A percentile compares a stretch with the other conserved stretches of the same genome.
Evolutionary conservation across 2,797 vertebrate genomes (phyloP).

Genomic region (Fringilla coelebs): DNA sequence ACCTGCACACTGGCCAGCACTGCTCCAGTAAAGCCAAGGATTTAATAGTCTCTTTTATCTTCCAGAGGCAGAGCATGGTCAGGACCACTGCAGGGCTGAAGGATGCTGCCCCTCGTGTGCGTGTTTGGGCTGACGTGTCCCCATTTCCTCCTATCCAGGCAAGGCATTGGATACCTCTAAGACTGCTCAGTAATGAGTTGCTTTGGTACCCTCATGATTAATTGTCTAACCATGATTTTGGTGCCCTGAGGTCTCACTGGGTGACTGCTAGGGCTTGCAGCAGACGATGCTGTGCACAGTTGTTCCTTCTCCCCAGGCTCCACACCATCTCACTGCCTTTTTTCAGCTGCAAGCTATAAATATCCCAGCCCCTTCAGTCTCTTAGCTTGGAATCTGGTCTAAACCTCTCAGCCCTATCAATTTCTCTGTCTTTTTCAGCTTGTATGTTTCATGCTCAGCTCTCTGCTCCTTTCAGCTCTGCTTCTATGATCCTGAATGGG

Average conservation of each 20-base stretch:
- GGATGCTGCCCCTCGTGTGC: rapidly evolving
- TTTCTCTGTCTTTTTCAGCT: not conserved
- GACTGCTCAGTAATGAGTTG: not conserved
- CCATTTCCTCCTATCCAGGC: not conserved
- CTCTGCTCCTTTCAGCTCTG: not conserved
- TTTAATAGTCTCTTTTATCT: not conserved
- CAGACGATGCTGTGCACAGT: rapidly evolving
- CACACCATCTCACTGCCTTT: not conserved
- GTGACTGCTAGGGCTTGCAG: not conserved
- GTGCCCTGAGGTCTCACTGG: not conserved
- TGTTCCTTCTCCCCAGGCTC: not conserved
- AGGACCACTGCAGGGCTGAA: not conserved
- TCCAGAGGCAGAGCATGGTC: not conserved
- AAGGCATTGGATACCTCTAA: not conserved
- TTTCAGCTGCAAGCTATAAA: not conserved
- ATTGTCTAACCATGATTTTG: not conserved
- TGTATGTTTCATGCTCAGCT: not conserved
- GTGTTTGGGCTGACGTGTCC: rapidly evolving
- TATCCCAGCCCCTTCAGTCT: not conserved
- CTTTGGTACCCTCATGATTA: not conserved
- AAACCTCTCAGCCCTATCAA: not conserved
- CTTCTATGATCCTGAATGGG: not conserved
- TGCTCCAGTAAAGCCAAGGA: not conserved
- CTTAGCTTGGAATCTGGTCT: not conserved
- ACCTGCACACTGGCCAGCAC: not conserved